Conservation (phyloP, 2,888 invertebrate genomes). For the Nycteola revayana region DNA sequence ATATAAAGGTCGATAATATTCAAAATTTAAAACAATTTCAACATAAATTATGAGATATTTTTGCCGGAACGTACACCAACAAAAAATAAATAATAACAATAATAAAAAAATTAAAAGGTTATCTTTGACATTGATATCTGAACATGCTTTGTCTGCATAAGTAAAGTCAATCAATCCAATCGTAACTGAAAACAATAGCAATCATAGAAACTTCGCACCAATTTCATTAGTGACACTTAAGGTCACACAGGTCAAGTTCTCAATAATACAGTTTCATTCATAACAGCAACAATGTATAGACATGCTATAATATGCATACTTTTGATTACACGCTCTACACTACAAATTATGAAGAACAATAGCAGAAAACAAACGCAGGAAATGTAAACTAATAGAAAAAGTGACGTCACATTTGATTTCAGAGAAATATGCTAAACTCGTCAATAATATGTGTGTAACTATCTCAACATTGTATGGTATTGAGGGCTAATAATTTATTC, state of each 20-base stretch:
- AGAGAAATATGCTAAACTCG: neutral
- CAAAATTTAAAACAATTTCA: too few species aligned
- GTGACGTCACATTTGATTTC: constrained; percentile 1
- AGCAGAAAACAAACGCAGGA: constrained; percentile 58
- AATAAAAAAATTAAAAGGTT: too few species aligned
- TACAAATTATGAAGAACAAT: constrained; percentile 49
- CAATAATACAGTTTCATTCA: constrained; percentile 23
- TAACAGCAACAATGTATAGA: constrained; percentile 25
- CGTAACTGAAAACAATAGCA: constrained; percentile 21
- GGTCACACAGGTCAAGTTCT: constrained; percentile 19
- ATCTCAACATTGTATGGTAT: too few species aligned
- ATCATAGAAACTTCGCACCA: constrained; percentile 17
- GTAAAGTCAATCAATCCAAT: constrained; percentile 3
- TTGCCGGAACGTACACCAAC: too few species aligned
- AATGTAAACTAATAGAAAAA: constrained; percentile 39
- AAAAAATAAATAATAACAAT: too few species aligned
- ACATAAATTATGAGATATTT: too few species aligned
- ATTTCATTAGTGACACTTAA: constrained; percentile 21
- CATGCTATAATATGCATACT: too few species aligned
- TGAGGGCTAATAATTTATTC: too few species aligned
- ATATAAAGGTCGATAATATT: too few species aligned
- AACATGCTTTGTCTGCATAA: too few species aligned
- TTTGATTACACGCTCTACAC: constrained; percentile 13
- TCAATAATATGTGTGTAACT: too few species aligned
- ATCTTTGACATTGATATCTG: too few species aligned